Evolutionary conservation across 2,797 vertebrate species (phyloP).

Genomic region (Pogoniulus pusillus): DNA sequence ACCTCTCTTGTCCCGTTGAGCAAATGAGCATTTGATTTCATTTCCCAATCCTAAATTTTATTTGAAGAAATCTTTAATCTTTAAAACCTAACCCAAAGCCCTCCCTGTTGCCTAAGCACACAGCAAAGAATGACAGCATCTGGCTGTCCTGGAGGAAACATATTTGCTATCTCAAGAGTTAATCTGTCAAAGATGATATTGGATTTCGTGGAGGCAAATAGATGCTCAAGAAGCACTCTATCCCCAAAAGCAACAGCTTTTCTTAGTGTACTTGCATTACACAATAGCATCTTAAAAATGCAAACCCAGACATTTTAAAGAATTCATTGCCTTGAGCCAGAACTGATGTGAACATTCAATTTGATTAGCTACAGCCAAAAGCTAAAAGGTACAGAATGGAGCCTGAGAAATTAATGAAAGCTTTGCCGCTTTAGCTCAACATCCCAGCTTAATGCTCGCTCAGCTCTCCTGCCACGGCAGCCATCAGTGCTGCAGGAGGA

Average conservation of each 20-base stretch:
- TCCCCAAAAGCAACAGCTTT: not conserved
- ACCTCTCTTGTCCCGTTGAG: not conserved
- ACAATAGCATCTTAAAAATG: slow-evolving; percentile 21
- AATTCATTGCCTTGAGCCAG: not conserved
- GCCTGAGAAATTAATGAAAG: slow-evolving; percentile 14
- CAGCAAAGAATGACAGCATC: not conserved
- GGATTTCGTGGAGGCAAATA: not conserved
- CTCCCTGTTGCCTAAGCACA: not conserved
- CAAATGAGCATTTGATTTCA: not conserved
- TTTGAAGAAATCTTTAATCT: not conserved
- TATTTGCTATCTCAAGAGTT: not conserved
- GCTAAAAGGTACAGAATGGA: not conserved
- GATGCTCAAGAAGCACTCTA: not conserved
- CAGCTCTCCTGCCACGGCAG: not conserved
- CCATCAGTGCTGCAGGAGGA: not conserved
- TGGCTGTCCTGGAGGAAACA: not conserved
- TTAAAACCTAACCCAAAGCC: not conserved
- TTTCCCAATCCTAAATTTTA: not conserved
- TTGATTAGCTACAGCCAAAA: slow-evolving; percentile 24
- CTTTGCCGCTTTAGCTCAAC: not conserved
- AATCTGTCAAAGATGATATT: not conserved
- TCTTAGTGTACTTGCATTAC: not conserved
- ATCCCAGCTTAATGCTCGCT: not conserved
- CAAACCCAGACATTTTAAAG: slow-evolving; percentile 28
- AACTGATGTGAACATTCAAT: slow-evolving; percentile 2